Conservation (phyloP, 2,113 vertebrate species). For the Furnarius figulus region DNA sequence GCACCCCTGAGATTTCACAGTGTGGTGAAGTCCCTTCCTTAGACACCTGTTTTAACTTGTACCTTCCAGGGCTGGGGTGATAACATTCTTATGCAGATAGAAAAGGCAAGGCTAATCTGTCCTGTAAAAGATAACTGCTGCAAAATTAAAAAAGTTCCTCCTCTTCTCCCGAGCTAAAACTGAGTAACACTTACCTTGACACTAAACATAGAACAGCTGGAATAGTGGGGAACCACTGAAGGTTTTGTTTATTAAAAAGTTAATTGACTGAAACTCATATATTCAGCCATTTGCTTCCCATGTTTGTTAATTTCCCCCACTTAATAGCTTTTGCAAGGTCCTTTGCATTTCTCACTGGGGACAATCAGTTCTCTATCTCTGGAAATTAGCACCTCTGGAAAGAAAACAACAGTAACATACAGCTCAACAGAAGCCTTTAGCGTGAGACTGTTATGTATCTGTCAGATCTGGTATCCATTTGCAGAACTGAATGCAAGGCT, state of each 20-base stretch:
- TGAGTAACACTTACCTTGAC: conserved; percentile 9
- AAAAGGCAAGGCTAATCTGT: background rate
- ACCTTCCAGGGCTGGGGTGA: background rate
- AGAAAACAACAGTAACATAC: background rate
- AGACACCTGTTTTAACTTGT: background rate
- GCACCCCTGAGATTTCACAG: background rate
- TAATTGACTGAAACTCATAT: conserved; percentile 31
- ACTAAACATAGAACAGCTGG: conserved; percentile 22
- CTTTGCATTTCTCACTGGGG: conserved; percentile 27
- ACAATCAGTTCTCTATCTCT: conserved; percentile 35
- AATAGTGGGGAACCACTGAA: background rate
- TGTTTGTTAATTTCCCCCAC: conserved; percentile 28
- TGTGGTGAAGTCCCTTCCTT: rapidly evolving
- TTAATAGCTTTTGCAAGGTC: conserved; percentile 36
- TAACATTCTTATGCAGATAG: background rate
- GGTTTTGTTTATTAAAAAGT: conserved; percentile 13
- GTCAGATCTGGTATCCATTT: background rate
- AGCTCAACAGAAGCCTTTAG: background rate
- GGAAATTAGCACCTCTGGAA: conserved; percentile 36
- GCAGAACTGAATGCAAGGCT: background rate
- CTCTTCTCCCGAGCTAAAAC: background rate
- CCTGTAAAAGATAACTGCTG: background rate
- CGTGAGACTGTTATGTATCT: background rate
- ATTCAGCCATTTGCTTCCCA: conserved; percentile 28
- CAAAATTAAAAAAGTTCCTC: background rate